A percentile compares a stretch with the other conserved stretches of the same genome.
Evolutionary conservation across 30 jellyfish, hydroid and myxozoan species (phyloP).

Genomic region (Aurelia sp.): DNA sequence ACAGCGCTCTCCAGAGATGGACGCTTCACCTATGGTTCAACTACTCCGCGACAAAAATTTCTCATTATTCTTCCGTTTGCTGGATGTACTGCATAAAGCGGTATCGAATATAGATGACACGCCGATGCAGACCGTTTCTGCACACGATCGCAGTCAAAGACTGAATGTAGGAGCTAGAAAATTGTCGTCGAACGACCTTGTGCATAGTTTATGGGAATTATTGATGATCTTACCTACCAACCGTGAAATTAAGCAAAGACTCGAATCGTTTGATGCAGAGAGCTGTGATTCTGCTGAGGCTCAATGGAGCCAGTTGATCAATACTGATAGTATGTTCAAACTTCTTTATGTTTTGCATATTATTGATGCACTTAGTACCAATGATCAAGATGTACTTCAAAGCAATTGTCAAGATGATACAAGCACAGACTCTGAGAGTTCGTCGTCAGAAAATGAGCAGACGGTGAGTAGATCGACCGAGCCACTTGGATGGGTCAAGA

Average conservation of each 20-base stretch:
- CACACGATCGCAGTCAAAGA: constrained; percentile 3
- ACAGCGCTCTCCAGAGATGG: constrained; percentile 87
- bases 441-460: constrained; percentile 81
- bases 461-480: constrained; percentile 39
- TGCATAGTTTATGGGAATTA: constrained; percentile 92
- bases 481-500: constrained; percentile 84
- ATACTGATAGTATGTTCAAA: constrained; percentile 76
- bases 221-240: constrained; percentile 91
- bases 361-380: constrained; percentile 81
- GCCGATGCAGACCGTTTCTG: neutral
- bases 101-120: neutral
- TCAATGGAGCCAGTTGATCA: constrained; percentile 68
- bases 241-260: constrained; percentile 48
- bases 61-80: constrained; percentile 67
- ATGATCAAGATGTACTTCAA: constrained; percentile 54
- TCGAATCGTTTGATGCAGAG: constrained; percentile 49
- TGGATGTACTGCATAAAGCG: constrained; percentile 82
- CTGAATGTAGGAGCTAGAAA: constrained; percentile 1
- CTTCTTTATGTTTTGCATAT: constrained; percentile 88
- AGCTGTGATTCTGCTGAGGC: neutral
- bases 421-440: constrained; percentile 92
- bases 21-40: constrained; percentile 95
- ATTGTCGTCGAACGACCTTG: constrained; percentile 66
- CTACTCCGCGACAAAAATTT: constrained; percentile 75
- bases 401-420: constrained; percentile 62